These are phyloP conservation scores for Parnassius mnemosyne DNA, from an alignment of 2,888 invertebrate genomes.

Conservation along the genomic window DNA sequence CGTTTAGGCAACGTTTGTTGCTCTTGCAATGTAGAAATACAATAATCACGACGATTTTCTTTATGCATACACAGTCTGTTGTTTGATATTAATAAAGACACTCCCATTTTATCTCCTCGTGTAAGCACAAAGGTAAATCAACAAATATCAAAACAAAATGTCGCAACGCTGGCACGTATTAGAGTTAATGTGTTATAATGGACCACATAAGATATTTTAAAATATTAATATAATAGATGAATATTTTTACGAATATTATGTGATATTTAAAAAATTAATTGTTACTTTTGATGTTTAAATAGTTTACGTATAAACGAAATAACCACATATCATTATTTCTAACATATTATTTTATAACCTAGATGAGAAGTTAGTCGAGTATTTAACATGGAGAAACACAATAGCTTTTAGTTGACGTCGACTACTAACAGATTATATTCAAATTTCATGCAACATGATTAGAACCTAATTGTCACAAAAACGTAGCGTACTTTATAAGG, in stretches of 20 bases:
- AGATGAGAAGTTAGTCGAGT: neutral
- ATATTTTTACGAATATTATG: constrained; percentile 75
- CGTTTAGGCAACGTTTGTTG: too few relatives aligned
- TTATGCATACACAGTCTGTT: neutral
- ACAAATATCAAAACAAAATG: neutral
- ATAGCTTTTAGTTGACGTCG: constrained; percentile 1
- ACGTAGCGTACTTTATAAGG: neutral
- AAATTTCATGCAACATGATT: neutral
- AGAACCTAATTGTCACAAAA: constrained; percentile 1
- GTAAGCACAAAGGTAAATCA: neutral
- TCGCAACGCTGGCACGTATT: constrained; percentile 45
- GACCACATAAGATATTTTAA: constrained; percentile 71
- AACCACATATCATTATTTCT: constrained; percentile 76
- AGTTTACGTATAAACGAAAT: constrained; percentile 61
- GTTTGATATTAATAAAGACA: constrained; percentile 1
- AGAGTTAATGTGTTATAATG: constrained; percentile 57
- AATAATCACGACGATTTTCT: neutral
- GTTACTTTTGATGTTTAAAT: constrained; percentile 66
- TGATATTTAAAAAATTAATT: constrained; percentile 72
- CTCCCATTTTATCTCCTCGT: neutral
- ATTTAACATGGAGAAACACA: neutral
- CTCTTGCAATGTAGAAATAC: too few relatives aligned
- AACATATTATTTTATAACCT: constrained; percentile 39
- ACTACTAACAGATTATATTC: neutral
- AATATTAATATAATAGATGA: constrained; percentile 47